Conservation (phyloP, 1,140 invertebrate genomes). For the Chelonus insularis region DNA sequence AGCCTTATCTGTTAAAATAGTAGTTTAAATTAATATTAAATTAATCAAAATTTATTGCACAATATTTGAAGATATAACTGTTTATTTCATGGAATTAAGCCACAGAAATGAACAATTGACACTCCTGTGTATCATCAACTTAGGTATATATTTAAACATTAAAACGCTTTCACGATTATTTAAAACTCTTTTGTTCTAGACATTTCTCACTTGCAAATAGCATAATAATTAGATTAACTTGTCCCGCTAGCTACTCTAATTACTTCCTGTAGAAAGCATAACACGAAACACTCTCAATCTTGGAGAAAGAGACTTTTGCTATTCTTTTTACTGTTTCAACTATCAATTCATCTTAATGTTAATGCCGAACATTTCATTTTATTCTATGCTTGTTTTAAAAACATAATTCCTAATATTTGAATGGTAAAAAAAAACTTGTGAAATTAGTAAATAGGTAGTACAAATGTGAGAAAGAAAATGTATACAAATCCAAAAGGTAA, state of each 20-base stretch:
- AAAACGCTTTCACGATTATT: not conserved
- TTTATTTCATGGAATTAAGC: too few relatives aligned
- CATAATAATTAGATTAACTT: slow-evolving; percentile 18
- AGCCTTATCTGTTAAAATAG: not conserved
- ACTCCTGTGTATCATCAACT: slow-evolving; percentile 25
- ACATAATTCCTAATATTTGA: too few relatives aligned
- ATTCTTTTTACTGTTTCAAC: not conserved
- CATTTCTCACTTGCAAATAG: slow-evolving; percentile 30
- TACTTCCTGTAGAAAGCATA: slow-evolving; percentile 46
- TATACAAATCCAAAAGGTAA: too few relatives aligned
- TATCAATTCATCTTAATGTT: not conserved
- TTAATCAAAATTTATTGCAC: too few relatives aligned
- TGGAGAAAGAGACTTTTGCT: not conserved
- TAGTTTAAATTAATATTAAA: too few relatives aligned
- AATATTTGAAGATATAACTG: too few relatives aligned
- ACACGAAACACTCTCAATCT: not conserved
- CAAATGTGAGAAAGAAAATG: too few relatives aligned
- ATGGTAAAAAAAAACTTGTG: too few relatives aligned
- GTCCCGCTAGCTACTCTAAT: slow-evolving; percentile 36
- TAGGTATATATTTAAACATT: not conserved
- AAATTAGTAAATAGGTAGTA: too few relatives aligned
- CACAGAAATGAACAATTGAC: too few relatives aligned
- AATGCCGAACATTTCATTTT: too few relatives aligned
- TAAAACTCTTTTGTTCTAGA: slow-evolving; percentile 3
- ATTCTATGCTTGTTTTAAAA: too few relatives aligned